Evolutionary conservation across 2,797 vertebrate species (phyloP), one percentile per base, ranked within the genome.

Genomic region (Intellagama lesueurii): DNA sequence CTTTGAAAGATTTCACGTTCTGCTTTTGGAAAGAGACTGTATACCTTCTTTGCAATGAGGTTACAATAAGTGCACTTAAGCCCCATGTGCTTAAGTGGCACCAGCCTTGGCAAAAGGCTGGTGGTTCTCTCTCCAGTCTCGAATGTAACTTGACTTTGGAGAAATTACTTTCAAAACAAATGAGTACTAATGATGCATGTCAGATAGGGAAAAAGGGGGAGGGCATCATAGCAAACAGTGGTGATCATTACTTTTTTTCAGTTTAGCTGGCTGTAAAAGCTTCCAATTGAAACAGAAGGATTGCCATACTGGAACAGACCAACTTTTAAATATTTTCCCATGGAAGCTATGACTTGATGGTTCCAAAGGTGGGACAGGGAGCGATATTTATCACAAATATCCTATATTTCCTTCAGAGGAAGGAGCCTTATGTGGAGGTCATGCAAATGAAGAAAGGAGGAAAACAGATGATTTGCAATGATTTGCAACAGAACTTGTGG

Each of bases 351-450:
- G 83, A 88, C 0, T 76, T 92, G 93, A 95, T 94, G 91, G 91
- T 90, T 95, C 94, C 94, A 93, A 94, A 94, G n/a, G 16, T 73
- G 91, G 94, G 94, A 93, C 91, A 90, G 92, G 22, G 68, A 7
- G n/a, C 12, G 66, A 76, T 66, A n/a, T 75, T 49, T 26, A 40
- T 87, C 52, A 73, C 4, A 40, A 24, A 69, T 44, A 73, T 75
- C 35, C 17, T n/a, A n/a, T 7, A 81, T 81, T 72, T 52, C 12
- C 69, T 73, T 81, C 30, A 24, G 40, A 32, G 24, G 5, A 72
- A 35, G 64, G 28, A 82, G 30, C 28, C 40, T 76, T 47, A 66
- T 1, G 19, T 49, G 32, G 52, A 19, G 40, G 14, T n/a, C 78
- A 70, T 35, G 49, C 24, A 40, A 75, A 0, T 35, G 78, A 78